Evolutionary conservation across 2,797 vertebrate species (phyloP).

Genomic region (Allobates femoralis): DNA sequence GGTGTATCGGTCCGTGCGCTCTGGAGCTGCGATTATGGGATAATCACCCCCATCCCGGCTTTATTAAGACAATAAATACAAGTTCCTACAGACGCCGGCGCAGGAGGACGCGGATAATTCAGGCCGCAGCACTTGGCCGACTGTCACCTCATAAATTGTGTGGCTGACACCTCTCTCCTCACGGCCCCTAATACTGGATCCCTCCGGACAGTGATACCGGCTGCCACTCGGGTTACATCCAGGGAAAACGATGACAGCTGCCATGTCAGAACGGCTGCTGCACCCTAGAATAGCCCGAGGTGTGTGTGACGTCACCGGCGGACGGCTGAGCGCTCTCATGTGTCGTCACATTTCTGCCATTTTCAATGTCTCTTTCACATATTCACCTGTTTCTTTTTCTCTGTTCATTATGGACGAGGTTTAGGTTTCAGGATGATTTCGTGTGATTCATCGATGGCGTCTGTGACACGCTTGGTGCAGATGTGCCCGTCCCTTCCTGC

Average conservation of each 20-base stretch:
- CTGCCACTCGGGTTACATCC: not conserved
- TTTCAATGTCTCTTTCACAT: too few species aligned
- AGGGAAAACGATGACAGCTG: not conserved
- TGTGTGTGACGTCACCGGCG: too few species aligned
- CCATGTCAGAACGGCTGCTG: not conserved
- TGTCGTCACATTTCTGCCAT: too few species aligned
- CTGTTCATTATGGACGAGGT: too few species aligned
- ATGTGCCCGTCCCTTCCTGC: too few species aligned
- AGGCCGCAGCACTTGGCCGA: not conserved
- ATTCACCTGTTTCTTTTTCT: too few species aligned
- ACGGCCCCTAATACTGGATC: not conserved
- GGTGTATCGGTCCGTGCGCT: not conserved
- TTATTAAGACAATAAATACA: constrained; percentile 12
- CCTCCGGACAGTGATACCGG: not conserved
- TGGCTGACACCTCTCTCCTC: not conserved
- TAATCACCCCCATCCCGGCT: not conserved
- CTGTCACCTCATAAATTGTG: not conserved
- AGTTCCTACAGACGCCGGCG: not conserved
- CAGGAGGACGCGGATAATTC: not conserved
- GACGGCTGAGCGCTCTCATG: too few species aligned
- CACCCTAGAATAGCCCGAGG: not conserved
- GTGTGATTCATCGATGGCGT: too few species aligned
- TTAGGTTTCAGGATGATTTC: too few species aligned
- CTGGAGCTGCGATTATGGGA: not conserved
- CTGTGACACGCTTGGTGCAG: too few species aligned